Evolutionary conservation across 2,888 invertebrate genomes (phyloP).

Genomic region (Pseudococcus longispinus): DNA sequence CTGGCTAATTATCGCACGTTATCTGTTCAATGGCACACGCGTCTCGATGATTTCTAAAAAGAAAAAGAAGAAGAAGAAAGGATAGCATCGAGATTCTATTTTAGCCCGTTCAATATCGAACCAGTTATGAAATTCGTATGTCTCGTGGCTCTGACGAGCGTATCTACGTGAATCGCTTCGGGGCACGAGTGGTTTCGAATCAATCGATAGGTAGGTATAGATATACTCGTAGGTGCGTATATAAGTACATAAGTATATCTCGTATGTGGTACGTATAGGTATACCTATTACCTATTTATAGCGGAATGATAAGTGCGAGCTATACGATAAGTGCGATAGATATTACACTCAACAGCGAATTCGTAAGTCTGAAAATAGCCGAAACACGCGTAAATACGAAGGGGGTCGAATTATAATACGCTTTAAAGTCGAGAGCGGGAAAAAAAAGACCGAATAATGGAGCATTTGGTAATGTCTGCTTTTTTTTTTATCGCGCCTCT

Average conservation of each 20-base stretch:
- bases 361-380: not conserved
- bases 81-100: not conserved
- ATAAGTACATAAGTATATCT: not conserved
- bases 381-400: not conserved
- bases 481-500: not conserved
- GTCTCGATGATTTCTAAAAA: not conserved
- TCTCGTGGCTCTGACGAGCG: not conserved
- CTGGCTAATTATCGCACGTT: not conserved
- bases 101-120: not conserved
- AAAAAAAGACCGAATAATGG: not conserved
- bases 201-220: not conserved
- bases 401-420: not conserved
- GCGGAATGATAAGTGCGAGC: too few species aligned
- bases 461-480: not conserved
- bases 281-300: too few species aligned
- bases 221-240: not conserved
- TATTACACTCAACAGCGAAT: not conserved
- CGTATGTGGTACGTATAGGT: not conserved
- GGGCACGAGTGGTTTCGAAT: not conserved
- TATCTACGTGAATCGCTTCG: not conserved
- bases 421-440: not conserved
- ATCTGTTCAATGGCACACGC: not conserved
- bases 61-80: not conserved
- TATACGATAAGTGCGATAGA: too few species aligned
- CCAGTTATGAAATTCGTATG: constrained; percentile 4